Evolutionary conservation across 2,888 invertebrate genomes (phyloP), one percentile per base, ranked within the genome.

Genomic region (Nomada lathburiana): DNA sequence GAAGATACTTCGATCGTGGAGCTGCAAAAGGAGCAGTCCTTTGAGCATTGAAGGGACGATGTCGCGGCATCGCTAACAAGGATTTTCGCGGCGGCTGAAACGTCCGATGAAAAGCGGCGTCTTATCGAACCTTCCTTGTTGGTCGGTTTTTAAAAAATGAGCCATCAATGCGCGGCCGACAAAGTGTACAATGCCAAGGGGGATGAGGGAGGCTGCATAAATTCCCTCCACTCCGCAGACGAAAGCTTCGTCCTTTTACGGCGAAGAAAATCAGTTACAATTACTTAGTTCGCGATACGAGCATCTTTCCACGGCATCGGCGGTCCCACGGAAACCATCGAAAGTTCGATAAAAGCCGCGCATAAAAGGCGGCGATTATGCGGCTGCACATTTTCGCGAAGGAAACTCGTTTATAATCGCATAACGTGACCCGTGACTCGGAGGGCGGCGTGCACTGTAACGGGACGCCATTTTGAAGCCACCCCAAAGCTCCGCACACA

Each of bases 401-500:
- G 13, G 9, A 65, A 53, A 13, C 42, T 44, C 20, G 50, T 26
- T n/a, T 5, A 18, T 57, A 36, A 53, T 44, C 29, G 50, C 52
- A n/a, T 50, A 44, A 57, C 50, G 71, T 16, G 57, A 23, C 57
- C 36, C 20, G 42, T n/a, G 55, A 62, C 29, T 13, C 26, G 72
- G 60, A 44, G 50, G 55, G n/a, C 23, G 44, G 63, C n/a, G 63
- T 71, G 71, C 62, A 55, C 57, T 2, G 65, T 36, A 18, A 50
- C 62, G 55, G 71, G 80, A 78, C 88, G 87, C 87, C 88, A 88
- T 88, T 88, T 88, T 88, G 84, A 75, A 78, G 83, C 80, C 82
- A 78, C 52, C 79, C 78, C 76, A 84, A 80, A 82, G 75, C 76
- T 76, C 62, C 74, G 75, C 75, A 77, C 80, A 36, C 74, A 53